Conservation (phyloP, 2,113 vertebrate genomes). For the Baryphthengus martii region DNA sequence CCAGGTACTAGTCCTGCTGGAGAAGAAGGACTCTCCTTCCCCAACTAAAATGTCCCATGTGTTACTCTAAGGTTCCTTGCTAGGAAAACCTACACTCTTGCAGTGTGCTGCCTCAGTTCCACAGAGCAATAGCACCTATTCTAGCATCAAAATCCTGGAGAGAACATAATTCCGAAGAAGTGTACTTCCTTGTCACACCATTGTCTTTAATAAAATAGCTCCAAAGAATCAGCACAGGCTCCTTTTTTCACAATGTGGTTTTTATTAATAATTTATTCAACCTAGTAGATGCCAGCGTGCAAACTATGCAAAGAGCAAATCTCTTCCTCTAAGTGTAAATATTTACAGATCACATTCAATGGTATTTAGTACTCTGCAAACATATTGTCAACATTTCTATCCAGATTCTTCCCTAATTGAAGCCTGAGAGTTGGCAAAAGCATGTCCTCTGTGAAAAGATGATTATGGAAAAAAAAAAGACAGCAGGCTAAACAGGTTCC, state of each 20-base stretch:
- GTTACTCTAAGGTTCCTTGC: not conserved
- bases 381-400: slow-evolving; percentile 26
- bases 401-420: slow-evolving; percentile 8
- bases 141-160: not conserved
- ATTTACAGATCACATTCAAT: slow-evolving; percentile 47
- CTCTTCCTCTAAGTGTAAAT: slow-evolving; percentile 38
- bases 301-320: slow-evolving; percentile 33
- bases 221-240: not conserved
- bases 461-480: not conserved
- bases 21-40: not conserved
- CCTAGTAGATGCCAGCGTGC: slow-evolving; percentile 37
- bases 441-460: not conserved
- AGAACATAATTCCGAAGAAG: not conserved
- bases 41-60: not conserved
- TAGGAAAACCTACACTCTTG: not conserved
- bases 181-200: not conserved
- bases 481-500: not conserved
- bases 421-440: slow-evolving; percentile 31
- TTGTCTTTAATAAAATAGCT: not conserved
- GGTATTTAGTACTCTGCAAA: slow-evolving; percentile 49
- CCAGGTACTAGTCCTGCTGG: not conserved
- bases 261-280: slow-evolving; percentile 37
- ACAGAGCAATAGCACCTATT: not conserved
- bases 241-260: not conserved
- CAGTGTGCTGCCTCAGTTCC: not conserved